These are phyloP conservation scores for Isichthys henryi DNA, from an alignment of 2,113 vertebrate genomes.

Conservation along the genomic window DNA sequence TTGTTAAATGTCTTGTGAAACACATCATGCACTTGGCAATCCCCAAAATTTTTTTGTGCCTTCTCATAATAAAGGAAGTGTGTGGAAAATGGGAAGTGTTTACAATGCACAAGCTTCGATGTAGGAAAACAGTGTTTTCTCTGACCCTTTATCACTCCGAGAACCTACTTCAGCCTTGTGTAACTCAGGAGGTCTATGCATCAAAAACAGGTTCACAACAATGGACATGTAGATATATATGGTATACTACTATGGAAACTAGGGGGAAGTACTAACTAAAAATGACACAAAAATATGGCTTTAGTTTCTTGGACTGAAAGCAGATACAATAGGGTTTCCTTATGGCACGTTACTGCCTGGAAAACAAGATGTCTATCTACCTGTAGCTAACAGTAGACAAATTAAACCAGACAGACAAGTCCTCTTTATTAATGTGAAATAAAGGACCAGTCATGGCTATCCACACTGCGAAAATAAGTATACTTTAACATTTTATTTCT, in stretches of 20 bases:
- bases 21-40: neutral
- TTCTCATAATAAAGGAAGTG: neutral
- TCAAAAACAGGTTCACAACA: neutral
- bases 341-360: neutral
- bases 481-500: neutral
- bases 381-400: slow-evolving; percentile 35
- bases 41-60: neutral
- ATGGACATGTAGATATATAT: neutral
- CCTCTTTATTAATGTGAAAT: neutral
- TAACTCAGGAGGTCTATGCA: neutral
- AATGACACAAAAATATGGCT: neutral
- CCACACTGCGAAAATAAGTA: neutral
- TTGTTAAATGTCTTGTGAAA: neutral
- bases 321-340: neutral
- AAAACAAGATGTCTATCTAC: neutral
- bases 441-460: neutral
- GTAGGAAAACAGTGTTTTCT: neutral
- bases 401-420: slow-evolving; percentile 13
- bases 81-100: neutral
- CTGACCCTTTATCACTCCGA: neutral
- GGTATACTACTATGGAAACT: neutral
- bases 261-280: neutral
- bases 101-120: neutral
- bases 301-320: neutral
- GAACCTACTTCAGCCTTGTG: neutral